Evolutionary conservation across 2,888 invertebrate species (phyloP).

Genomic region (Himalopsyche japonica): DNA sequence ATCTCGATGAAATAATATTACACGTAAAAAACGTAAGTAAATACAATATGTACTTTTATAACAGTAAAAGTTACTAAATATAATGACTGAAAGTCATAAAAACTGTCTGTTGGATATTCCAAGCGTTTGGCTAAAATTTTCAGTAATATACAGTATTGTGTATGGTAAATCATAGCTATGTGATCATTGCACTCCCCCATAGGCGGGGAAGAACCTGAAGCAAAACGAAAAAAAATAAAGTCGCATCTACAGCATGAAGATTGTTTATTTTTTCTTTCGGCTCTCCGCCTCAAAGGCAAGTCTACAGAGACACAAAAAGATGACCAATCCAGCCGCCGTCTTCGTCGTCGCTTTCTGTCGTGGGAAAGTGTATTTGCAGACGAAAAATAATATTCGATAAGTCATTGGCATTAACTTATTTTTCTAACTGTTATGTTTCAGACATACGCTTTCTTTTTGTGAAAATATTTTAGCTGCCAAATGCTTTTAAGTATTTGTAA

Average conservation of each 20-base stretch:
- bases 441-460: no score
- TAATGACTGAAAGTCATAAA: no score
- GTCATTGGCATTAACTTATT: background rate
- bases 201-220: constrained; percentile 14
- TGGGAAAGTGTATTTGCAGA: constrained; percentile 13
- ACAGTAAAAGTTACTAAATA: no score
- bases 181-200: constrained; percentile 6
- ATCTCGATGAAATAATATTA: no score
- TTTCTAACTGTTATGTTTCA: no score
- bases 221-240: constrained; percentile 33
- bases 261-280: constrained; percentile 15
- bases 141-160: no score
- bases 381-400: background rate
- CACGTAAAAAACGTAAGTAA: no score
- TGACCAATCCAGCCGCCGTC: constrained; percentile 18
- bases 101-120: no score
- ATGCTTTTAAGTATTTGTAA: no score
- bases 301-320: constrained; percentile 21
- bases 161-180: background rate
- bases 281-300: constrained; percentile 9
- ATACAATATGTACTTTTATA: no score
- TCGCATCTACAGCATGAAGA: constrained; percentile 18
- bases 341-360: constrained; percentile 8
- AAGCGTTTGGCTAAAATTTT: no score
- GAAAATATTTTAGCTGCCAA: no score